These are phyloP conservation scores for Hyles lineata DNA, from an alignment of 2,888 invertebrate genomes.

Conservation along the genomic window DNA sequence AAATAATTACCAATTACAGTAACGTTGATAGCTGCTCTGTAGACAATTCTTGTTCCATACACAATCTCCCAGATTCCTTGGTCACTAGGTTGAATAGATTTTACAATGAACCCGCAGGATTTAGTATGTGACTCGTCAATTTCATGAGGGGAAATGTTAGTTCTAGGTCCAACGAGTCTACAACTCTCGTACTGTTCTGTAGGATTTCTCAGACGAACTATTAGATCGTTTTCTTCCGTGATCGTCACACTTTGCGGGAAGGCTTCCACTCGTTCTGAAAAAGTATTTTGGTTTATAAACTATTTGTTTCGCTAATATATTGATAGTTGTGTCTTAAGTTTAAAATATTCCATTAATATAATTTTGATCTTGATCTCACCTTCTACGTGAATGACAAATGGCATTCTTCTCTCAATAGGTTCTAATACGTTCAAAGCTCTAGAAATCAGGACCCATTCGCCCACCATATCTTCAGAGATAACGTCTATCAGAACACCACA, in stretches of 20 bases:
- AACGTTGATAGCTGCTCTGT: constrained; percentile 57
- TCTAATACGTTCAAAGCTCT: constrained; percentile 46
- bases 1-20: constrained; percentile 57
- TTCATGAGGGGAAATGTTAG: constrained; percentile 37
- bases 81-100: constrained; percentile 45
- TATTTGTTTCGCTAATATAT: background rate
- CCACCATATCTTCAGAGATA: constrained; percentile 52
- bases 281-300: background rate
- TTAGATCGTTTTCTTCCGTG: constrained; percentile 59
- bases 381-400: constrained; percentile 65
- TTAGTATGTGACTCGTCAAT: constrained; percentile 47
- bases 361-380: constrained; percentile 51
- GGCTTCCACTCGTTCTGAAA: constrained; percentile 61
- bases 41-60: constrained; percentile 57
- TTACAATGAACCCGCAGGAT: constrained; percentile 62
- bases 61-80: constrained; percentile 64
- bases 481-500: constrained; percentile 61
- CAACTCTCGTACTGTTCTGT: constrained; percentile 58
- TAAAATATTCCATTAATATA: too few relatives aligned
- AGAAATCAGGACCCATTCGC: constrained; percentile 67
- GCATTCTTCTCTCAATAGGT: constrained; percentile 60
- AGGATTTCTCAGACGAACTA: constrained; percentile 56
- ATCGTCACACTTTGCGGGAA: constrained; percentile 50
- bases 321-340: too few relatives aligned
- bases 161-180: constrained; percentile 53